Evolutionary conservation across 1,140 invertebrate species (phyloP).

Genomic region (Goniozus legneri): DNA sequence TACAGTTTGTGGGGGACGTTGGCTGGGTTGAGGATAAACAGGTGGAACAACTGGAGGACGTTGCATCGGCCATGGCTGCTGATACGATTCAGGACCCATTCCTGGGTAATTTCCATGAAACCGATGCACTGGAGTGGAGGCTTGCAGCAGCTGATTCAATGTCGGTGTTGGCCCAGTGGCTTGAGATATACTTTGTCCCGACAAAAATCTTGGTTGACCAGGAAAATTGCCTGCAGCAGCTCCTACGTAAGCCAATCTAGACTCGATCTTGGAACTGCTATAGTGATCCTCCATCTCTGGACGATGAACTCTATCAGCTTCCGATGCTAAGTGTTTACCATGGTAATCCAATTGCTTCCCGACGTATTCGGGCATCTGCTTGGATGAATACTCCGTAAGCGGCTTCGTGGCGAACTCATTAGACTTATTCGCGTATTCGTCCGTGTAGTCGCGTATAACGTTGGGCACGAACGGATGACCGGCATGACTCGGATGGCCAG

Average conservation of each 20-base stretch:
- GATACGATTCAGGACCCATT: constrained; percentile 49
- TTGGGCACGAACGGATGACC: constrained; percentile 34
- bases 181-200: constrained; percentile 66
- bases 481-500: constrained; percentile 35
- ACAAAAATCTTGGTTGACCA: constrained; percentile 54
- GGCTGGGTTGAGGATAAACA: constrained; percentile 46
- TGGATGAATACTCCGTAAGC: constrained; percentile 33
- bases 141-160: constrained; percentile 83
- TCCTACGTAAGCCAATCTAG: constrained; percentile 22
- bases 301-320: constrained; percentile 33
- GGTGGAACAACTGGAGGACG: constrained; percentile 48
- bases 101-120: constrained; percentile 55
- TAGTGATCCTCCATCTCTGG: constrained; percentile 47
- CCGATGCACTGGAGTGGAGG: constrained; percentile 63
- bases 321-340: constrained; percentile 34
- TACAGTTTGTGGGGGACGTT: constrained; percentile 53
- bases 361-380: constrained; percentile 29
- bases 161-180: constrained; percentile 86
- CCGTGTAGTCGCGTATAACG: constrained; percentile 35
- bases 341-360: constrained; percentile 35
- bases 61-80: constrained; percentile 52
- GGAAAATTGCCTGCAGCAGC: constrained; percentile 29
- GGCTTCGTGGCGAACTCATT: constrained; percentile 34
- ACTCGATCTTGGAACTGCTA: constrained; percentile 41
- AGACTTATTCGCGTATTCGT: constrained; percentile 36